phyloP scores from a whole-genome alignment of 2,113 vertebrate species.

The Caracal caracal region DNA sequence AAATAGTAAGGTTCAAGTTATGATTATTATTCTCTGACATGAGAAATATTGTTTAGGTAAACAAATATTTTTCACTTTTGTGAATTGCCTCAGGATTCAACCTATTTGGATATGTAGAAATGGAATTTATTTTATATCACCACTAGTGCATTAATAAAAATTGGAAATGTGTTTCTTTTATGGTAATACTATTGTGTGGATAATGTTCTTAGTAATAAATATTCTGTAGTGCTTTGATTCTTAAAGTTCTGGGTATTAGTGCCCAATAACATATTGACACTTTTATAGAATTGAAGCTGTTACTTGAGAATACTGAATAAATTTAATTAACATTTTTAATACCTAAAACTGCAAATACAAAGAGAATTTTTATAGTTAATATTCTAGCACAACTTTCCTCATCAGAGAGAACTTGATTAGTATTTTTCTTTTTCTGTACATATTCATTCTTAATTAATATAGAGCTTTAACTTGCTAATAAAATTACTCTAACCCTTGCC shows the following conservation, averaged over 20 bases:
- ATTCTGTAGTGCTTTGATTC: not conserved
- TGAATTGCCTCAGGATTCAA: not conserved
- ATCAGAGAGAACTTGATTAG: not conserved
- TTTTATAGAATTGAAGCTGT: not conserved
- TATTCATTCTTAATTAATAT: constrained; percentile 11
- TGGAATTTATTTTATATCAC: not conserved
- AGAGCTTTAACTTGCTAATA: not conserved
- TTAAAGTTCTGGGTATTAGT: not conserved
- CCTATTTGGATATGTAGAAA: not conserved
- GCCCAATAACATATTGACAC: not conserved
- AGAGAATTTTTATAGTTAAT: not conserved
- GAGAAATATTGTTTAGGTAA: not conserved
- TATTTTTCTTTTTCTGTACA: constrained; percentile 7
- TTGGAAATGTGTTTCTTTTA: not conserved
- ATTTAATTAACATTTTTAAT: constrained; percentile 22
- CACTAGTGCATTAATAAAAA: not conserved
- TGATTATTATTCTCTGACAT: not conserved
- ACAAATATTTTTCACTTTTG: not conserved
- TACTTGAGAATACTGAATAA: not conserved
- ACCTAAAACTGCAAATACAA: not conserved
- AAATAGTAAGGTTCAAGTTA: not conserved
- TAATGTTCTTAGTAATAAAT: not conserved
- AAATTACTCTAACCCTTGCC: not conserved
- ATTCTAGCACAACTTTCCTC: not conserved
- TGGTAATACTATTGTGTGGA: not conserved